Base-by-base conservation (phyloP, 2,888 invertebrate genomes). In the Pimpla rufipes region DNA sequence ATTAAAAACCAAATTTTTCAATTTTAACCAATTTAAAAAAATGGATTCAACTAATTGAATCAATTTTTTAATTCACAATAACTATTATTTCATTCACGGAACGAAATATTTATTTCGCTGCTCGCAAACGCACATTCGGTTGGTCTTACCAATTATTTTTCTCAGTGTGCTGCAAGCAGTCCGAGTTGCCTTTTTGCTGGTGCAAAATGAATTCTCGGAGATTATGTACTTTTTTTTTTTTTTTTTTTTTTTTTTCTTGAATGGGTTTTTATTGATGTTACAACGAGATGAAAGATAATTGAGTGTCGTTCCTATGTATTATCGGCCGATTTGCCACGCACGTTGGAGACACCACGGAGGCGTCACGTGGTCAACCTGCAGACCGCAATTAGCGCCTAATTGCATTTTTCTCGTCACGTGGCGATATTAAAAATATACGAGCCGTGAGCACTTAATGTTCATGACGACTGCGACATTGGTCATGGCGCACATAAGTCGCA, bases 381-480 rank as follows among this genome's bases (percentile, higher is more conserved):
- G 4, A 57, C 11, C 8, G 37, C 37, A 47, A n/a, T 67, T 68
- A 50, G 29, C 16, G 35, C 16, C 29, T 35, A 50, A 50, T 68
- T 47, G 68, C 40, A 40, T 40, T 45, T 50, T 59, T 67, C 18
- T n/a, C 18, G 70, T 67, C 62, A 80, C 29, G 50, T 35, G 68
- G 47, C 59, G 70, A 77, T 57, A 66, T n/a, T n/a, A 59, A 40
- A 71, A 23, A 66, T 50, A 40, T 13, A 29, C 10, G 23, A 73
- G 42, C 45, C 62, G 11, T 74, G 13, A 73, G 76, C 67, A 68
- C 77, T 83, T 80, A 83, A 83, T 80, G 77, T 77, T 73, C 67
- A 83, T 83, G 83, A 83, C 80, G 67, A 83, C 73, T 64, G 80
- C 80, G 80, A 74, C 67, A 77, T 77, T 77, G 67, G 73, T 80